Evolutionary conservation across 1,140 invertebrate species (phyloP).

Genomic region (Hirudo medicinalis): DNA sequence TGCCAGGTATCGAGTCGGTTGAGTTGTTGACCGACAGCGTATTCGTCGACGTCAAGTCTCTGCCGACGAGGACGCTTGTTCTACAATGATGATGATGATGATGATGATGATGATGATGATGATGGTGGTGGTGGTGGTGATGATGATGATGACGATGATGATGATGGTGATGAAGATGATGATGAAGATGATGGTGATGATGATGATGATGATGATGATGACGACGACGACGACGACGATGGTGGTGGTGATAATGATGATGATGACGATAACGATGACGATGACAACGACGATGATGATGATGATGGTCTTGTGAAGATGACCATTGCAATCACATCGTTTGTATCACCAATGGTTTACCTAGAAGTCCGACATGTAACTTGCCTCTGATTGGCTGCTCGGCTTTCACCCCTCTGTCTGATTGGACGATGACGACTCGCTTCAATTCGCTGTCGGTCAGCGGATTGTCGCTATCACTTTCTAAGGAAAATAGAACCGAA

Average conservation of each 20-base stretch:
- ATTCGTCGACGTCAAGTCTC: too few relatives aligned
- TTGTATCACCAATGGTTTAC: background rate
- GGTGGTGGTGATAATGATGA: background rate
- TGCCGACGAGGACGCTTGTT: too few relatives aligned
- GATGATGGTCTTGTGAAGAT: background rate
- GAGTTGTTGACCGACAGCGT: too few relatives aligned
- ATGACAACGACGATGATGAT: background rate
- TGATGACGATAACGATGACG: background rate
- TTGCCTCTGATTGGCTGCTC: too few relatives aligned
- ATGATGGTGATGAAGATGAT: background rate
- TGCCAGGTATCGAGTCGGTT: too few relatives aligned
- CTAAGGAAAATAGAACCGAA: too few relatives aligned
- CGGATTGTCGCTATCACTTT: too few relatives aligned
- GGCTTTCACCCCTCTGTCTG: too few relatives aligned
- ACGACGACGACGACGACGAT: background rate
- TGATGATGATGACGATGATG: background rate
- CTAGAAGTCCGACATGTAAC: background rate
- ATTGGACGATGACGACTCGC: too few relatives aligned
- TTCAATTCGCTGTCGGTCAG: too few relatives aligned
- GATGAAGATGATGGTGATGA: background rate
- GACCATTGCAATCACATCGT: background rate
- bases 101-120: background rate
- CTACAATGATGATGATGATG: background rate
- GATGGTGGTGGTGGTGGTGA: background rate
- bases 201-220: slow-evolving; percentile 11